Conservation (phyloP, 2,888 invertebrate genomes). For the Synergus laeviventris region DNA sequence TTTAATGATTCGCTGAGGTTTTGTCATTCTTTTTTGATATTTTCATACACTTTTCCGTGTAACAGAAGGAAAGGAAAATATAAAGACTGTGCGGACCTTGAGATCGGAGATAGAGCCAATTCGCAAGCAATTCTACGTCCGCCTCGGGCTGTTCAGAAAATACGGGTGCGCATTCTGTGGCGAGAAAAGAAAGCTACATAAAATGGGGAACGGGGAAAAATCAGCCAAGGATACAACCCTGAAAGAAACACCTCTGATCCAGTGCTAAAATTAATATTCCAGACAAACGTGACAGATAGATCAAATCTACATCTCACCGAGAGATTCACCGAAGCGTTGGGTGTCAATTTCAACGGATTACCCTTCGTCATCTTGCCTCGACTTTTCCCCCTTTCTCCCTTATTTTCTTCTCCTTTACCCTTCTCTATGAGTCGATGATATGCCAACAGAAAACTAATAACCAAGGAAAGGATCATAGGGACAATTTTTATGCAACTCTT, state of each 20-base stretch:
- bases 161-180: conserved; percentile 47
- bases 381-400: conserved; percentile 40
- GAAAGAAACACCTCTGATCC: conserved; percentile 63
- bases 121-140: conserved; percentile 71
- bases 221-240: conserved; percentile 67
- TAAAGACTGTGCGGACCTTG: conserved; percentile 34
- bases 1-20: background rate
- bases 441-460: conserved; percentile 7
- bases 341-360: conserved; percentile 75
- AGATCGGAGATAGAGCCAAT: conserved; percentile 60
- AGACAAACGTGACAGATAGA: conserved; percentile 75
- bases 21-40: background rate
- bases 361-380: conserved; percentile 56
- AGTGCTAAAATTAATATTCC: conserved; percentile 72
- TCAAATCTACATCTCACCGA: conserved; percentile 73
- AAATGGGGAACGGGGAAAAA: conserved; percentile 50
- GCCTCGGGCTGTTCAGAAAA: conserved; percentile 66
- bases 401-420: background rate
- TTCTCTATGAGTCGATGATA: conserved; percentile 1
- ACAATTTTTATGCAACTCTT: background rate
- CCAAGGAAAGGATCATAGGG: background rate
- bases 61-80: conserved; percentile 10
- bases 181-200: conserved; percentile 54
- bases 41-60: background rate
- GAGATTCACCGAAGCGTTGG: conserved; percentile 51